These are phyloP conservation scores for Cebidichthys violaceus DNA, from an alignment of 2,113 vertebrate species.

Conservation along the genomic window DNA sequence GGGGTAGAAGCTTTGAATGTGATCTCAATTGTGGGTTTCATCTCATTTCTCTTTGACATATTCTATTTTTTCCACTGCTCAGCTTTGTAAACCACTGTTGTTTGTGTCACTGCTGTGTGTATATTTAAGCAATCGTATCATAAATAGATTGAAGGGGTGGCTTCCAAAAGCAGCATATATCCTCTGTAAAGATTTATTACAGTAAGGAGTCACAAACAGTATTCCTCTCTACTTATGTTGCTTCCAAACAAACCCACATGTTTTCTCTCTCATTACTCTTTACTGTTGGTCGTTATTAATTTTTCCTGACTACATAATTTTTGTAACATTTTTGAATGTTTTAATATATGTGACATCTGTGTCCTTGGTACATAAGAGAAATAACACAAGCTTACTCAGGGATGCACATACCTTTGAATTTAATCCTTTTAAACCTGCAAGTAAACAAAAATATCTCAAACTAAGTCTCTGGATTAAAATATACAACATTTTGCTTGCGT, in stretches of 20 bases:
- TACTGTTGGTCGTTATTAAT: background rate
- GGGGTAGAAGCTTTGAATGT: conserved; percentile 2
- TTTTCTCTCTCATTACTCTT: background rate
- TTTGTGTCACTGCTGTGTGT: conserved; percentile 12
- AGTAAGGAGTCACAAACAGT: background rate
- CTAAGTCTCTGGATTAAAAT: conserved; percentile 28
- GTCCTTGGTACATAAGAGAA: conserved; percentile 3
- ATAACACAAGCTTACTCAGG: background rate
- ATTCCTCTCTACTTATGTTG: background rate
- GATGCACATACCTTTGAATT: background rate
- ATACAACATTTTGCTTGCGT: conserved; percentile 31
- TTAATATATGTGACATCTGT: background rate
- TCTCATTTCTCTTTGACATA: conserved; percentile 15
- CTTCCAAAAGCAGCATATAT: conserved; percentile 9
- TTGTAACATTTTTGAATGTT: background rate
- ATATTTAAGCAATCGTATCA: conserved; percentile 8
- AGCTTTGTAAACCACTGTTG: conserved; percentile 12
- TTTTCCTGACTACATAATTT: background rate
- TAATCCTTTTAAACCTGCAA: conserved; percentile 24
- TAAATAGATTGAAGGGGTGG: conserved; percentile 17
- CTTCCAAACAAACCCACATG: background rate
- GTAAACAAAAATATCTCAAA: conserved; percentile 17
- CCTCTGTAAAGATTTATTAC: background rate
- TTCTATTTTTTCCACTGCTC: background rate
- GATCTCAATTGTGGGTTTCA: conserved; percentile 1